phyloP scores from a whole-genome alignment of 2,888 invertebrate genomes.

The Poecilus cupreus region DNA sequence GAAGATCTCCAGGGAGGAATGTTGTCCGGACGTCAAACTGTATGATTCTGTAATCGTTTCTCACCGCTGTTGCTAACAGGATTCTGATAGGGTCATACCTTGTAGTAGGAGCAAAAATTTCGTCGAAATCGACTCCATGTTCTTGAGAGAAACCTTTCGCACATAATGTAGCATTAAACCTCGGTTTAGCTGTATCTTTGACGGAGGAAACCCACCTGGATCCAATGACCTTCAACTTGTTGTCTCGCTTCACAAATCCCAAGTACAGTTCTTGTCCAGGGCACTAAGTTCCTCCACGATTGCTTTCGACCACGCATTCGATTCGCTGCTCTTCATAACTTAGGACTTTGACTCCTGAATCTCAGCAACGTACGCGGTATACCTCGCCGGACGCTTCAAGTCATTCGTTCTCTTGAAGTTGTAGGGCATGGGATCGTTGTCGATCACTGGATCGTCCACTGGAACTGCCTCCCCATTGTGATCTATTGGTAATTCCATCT shows the following conservation, averaged over 20 bases:
- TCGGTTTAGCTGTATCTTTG: not conserved
- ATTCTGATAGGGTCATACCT: conserved; percentile 50
- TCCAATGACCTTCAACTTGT: conserved; percentile 50
- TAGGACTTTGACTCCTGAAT: not conserved
- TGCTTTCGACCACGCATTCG: conserved; percentile 19
- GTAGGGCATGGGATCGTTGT: too few species aligned
- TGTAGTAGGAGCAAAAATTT: conserved; percentile 32
- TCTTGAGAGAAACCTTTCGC: conserved; percentile 60
- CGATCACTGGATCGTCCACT: too few species aligned
- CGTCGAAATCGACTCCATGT: conserved; percentile 37
- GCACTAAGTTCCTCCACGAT: conserved; percentile 25
- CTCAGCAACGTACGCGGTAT: not conserved
- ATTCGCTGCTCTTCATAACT: not conserved
- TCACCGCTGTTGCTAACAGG: conserved; percentile 14
- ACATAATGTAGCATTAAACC: conserved; percentile 62
- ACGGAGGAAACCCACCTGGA: conserved; percentile 62
- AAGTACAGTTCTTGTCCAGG: conserved; percentile 57
- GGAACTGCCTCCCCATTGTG: too few species aligned
- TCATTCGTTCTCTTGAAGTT: not conserved
- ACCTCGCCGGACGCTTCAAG: not conserved
- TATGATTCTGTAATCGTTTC: conserved; percentile 5
- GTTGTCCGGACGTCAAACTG: conserved; percentile 57
- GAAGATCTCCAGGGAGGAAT: conserved; percentile 54
- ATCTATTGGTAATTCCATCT: too few species aligned
- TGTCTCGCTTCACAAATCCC: conserved; percentile 57